Base-by-base conservation (phyloP, 2,888 invertebrate species). In the Pelosia muscerda region DNA sequence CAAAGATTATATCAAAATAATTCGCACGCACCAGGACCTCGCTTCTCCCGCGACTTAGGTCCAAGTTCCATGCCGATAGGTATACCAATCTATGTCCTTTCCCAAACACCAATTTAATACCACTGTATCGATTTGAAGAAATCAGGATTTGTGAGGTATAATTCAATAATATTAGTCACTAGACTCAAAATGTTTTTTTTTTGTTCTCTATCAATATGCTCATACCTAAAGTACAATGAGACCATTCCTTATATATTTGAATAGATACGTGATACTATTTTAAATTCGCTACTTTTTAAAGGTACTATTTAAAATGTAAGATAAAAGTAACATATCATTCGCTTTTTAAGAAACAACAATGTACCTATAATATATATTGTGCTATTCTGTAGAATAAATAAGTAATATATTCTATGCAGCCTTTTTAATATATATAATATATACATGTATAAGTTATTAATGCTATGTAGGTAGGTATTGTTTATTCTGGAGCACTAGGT, bases 271-370 rank as follows among this genome's bases (percentile, higher is more conserved):
- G 88, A 92, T 91, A 90, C 83, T 87, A 88, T 78, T 87, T 90
- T 88, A 86, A 86, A 85, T 86, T 90, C 81, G 87, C 86, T 69
- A 77, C 63, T 82, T 79, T 78, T 85, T 85, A 77, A 84, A 86
- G 81, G 79, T 81, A 85, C 81, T 85, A 86, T 79, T 84, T 88
- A 85, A 87, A 89, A 83, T 89, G 79, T 92, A 91, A 92, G 92
- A 88, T 89, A 87, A 90, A 86, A 88, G 86, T 87, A 87, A 95
- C 95, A 95, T 95, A 95, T 95, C 95, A 95, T 93, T 94, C 94
- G 95, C 95, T 94, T 95, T 92, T 91, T 94, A 94, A 94, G 92
- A 90, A 81, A 85, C 84, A 84, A 81, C 76, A 73, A 83, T 84
- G 75, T 88, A 88, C 84, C 81, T 87, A 85, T 83, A 81, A 82